Evolutionary conservation across 2,113 vertebrate species (phyloP).

Genomic region (Monopterus albus): DNA sequence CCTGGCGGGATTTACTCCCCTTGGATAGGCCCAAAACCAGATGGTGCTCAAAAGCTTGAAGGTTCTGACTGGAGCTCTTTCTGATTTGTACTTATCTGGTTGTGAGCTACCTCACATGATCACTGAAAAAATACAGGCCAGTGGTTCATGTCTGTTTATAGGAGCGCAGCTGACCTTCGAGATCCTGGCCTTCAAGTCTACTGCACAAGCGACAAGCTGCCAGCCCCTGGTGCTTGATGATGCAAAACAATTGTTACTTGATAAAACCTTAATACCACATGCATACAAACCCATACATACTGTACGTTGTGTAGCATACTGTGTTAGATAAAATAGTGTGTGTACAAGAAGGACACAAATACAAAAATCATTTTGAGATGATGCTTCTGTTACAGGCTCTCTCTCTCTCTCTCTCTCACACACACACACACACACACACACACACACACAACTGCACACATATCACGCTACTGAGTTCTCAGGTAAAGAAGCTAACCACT

Average conservation of each 20-base stretch:
- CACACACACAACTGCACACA: not conserved
- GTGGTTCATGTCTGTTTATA: slow-evolving; percentile 71
- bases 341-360: not conserved
- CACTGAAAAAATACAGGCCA: slow-evolving; percentile 62
- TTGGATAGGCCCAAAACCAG: slow-evolving; percentile 67
- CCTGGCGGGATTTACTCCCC: slow-evolving; percentile 69
- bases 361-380: slow-evolving; percentile 5
- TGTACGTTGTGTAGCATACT: not conserved
- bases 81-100: slow-evolving; percentile 70
- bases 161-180: slow-evolving; percentile 55
- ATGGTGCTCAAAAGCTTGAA: slow-evolving; percentile 67
- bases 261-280: slow-evolving; percentile 43
- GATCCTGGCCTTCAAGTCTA: slow-evolving; percentile 56
- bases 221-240: slow-evolving; percentile 25
- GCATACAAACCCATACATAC: not conserved
- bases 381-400: not conserved
- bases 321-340: not conserved
- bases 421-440: not conserved
- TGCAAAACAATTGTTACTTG: slow-evolving; percentile 34
- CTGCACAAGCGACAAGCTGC: slow-evolving; percentile 43
- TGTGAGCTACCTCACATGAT: slow-evolving; percentile 52
- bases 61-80: slow-evolving; percentile 57
- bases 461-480: not conserved
- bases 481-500: slow-evolving; percentile 33
- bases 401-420: not conserved